Base-by-base conservation (phyloP, 2,797 vertebrate genomes). In the Emydoidea blandingii region DNA sequence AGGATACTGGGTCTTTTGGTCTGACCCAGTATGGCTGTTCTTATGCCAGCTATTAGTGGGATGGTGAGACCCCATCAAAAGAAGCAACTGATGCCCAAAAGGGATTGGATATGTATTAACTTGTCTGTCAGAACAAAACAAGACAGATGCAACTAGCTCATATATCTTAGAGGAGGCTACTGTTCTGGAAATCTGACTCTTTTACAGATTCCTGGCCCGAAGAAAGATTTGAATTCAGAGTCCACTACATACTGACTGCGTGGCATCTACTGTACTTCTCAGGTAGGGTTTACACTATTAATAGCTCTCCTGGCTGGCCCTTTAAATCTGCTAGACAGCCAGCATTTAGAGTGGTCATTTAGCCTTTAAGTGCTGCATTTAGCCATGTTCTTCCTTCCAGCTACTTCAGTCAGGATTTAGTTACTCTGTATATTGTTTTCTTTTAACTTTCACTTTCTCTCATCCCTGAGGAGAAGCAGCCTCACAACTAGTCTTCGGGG, bases 41-140 rank as follows among this genome's bases (percentile, higher is more conserved):
- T 31, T 49, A 31, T 47, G 31, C 41, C 74, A 76, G 6, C 44
- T 76, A 76, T 76, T 88, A 72, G 44, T 80, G n/a, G 72, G 41
- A n/a, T 41, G n/a, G 4, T 80, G 57, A 91, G 16, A 8, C 52
- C 29, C 18, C 29, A 5, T 59, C 41, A 81, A 83, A 91, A 78
- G 74, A 49, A 78, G 74, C 14, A 78, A 50, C 7, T 50, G 50
- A 19, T 29, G 72, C 21, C 27, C 52, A 47, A 57, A 11, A 27
- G 34, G 47, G n/a, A 49, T 2, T 59, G 37, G 54, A 27, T n/a
- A 21, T 41, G 15, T 0, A 0, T 18, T 2, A 27, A 72, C 53
- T 56, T 76, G 11, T 25, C 62, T 78, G 25, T 49, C 74, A 18
- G 81, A 78, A 53, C 80, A 92, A 88, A 86, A 37, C n/a, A n/a